Evolutionary conservation across 2,797 vertebrate genomes (phyloP).

Genomic region (Florisuga fusca): DNA sequence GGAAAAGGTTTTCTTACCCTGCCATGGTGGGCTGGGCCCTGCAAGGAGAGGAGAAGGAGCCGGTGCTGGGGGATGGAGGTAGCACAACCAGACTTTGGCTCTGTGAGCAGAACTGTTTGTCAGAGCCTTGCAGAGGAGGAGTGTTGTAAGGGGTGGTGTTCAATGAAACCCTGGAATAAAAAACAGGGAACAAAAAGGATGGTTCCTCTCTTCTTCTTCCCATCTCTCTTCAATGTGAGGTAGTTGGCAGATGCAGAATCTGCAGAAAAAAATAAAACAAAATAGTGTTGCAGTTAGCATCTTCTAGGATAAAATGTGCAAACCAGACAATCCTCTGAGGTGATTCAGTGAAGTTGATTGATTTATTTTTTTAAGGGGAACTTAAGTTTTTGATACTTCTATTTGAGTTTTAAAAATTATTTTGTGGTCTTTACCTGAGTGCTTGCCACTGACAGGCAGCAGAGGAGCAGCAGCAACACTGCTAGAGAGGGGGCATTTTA

Average conservation of each 20-base stretch:
- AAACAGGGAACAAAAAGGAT: not conserved
- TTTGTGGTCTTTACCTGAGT: not conserved
- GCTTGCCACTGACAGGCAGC: not conserved
- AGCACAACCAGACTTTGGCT: not conserved
- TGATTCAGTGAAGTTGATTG: not conserved
- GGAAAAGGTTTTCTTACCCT: not conserved
- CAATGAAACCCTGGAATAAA: not conserved
- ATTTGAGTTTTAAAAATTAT: not conserved
- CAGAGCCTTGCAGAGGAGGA: not conserved
- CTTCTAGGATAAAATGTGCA: not conserved
- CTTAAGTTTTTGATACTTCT: not conserved
- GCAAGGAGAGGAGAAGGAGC: not conserved
- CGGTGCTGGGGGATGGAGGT: accelerated
- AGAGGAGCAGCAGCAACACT: not conserved
- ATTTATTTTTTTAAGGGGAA: not conserved
- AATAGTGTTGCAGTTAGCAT: not conserved
- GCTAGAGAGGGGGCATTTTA: not conserved
- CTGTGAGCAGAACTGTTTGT: not conserved
- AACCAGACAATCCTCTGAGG: not conserved
- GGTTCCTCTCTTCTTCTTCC: not conserved
- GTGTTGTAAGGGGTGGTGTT: not conserved
- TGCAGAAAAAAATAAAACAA: not conserved
- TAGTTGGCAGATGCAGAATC: not conserved
- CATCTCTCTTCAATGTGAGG: not conserved
- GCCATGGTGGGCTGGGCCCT: not conserved